Base-by-base conservation (phyloP, 2,113 vertebrate genomes). In the Phyllostomus hastatus region DNA sequence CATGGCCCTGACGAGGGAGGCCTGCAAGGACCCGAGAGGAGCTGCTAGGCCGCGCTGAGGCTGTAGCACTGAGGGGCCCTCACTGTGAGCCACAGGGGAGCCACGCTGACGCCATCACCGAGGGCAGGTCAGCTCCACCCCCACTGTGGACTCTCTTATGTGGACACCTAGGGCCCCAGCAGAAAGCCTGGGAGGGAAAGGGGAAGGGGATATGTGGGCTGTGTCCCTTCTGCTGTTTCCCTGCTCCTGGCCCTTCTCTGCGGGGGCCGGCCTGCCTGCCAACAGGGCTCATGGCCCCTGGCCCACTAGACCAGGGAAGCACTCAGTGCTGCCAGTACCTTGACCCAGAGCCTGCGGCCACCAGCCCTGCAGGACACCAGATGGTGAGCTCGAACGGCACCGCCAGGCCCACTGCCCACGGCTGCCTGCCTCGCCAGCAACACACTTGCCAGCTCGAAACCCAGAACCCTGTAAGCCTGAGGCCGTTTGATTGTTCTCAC, bases 371-470 rank as follows among this genome's bases (percentile, higher is more conserved):
- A 8, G 35, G 80, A 31, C 28, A 15, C 19, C 4, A 46, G 43
- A n/a, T 2, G 7, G 70, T 7, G 35, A 35, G 17, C 76, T 22
- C 41, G 11, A 80, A 35, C 2, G 8, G 17, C 17, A 31, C 59
- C 6, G 9, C 64, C 50, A 0, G 0, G 5, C 52, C n/a, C n/a
- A 16, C 46, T 11, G 46, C 38, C 66, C 9, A 8, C 16, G 6
- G 61, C 35, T 33, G n/a, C 81, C 38, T 17, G 57, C 33, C 64
- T 75, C 80, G 10, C 6, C 0, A 33, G 10, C 7, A 14, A 52
- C 2, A 6, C 0, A 16, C 15, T n/a, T 24, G 24, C 52, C n/a
- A 22, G 2, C 19, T 14, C 31, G 35, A 28, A 7, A 43, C 61
- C 73, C 6, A 81, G 43, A 72, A 19, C 22, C 61, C 70, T 14